Percentiles rank a stretch among this genome's conserved stretches.
phyloP scores from a whole-genome alignment of 2,888 invertebrate genomes.

The Agriopis marginaria region DNA sequence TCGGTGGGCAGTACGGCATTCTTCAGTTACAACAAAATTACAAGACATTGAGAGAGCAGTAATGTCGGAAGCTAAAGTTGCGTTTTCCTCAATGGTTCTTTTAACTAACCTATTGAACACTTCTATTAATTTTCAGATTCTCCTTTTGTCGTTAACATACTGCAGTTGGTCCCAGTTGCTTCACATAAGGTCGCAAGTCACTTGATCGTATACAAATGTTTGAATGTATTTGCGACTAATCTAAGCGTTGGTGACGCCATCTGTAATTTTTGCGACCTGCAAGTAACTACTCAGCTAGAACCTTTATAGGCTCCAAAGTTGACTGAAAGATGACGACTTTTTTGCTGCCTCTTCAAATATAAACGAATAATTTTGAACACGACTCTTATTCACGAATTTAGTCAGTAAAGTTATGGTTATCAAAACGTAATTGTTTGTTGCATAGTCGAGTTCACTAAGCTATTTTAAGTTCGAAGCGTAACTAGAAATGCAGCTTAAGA shows the following conservation, averaged over 20 bases:
- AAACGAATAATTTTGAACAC: too few relatives aligned
- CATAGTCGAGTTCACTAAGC: slow-evolving; percentile 1
- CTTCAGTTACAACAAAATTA: slow-evolving; percentile 62
- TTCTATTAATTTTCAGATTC: neutral
- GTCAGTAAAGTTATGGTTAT: neutral
- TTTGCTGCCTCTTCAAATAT: too few relatives aligned
- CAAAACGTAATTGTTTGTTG: neutral
- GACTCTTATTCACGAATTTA: neutral
- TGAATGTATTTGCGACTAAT: too few relatives aligned
- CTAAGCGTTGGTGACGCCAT: too few relatives aligned
- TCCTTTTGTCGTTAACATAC: neutral
- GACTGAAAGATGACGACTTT: too few relatives aligned
- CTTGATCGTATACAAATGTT: too few relatives aligned
- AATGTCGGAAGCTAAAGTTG: slow-evolving; percentile 46
- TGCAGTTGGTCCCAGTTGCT: neutral
- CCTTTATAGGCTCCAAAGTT: too few relatives aligned
- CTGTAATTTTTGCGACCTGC: too few relatives aligned
- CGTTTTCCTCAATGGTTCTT: slow-evolving; percentile 5
- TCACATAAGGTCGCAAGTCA: too few relatives aligned
- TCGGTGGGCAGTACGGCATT: slow-evolving; percentile 52
- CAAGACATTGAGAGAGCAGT: slow-evolving; percentile 54
- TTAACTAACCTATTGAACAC: neutral
- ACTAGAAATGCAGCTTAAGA: slow-evolving; percentile 27
- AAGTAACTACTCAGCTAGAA: too few relatives aligned
- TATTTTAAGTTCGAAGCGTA: slow-evolving; percentile 17